phyloP scores from a whole-genome alignment of 2,113 vertebrate genomes.

The Phasianus colchicus region DNA sequence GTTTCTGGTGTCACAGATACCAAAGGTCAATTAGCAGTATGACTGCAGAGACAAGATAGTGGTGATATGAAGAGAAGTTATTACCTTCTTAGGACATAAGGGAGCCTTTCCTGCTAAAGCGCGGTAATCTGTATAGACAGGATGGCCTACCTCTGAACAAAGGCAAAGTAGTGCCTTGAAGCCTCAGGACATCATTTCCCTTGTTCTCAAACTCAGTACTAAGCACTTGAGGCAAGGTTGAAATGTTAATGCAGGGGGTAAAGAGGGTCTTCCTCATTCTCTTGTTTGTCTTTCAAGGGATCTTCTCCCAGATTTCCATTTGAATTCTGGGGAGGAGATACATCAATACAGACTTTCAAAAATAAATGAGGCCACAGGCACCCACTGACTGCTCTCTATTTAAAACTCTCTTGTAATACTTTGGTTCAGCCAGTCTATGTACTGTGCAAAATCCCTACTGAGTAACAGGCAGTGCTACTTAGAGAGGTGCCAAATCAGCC shows the following conservation, averaged over 20 bases:
- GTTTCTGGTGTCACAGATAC: not conserved
- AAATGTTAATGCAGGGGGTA: slow-evolving; percentile 69
- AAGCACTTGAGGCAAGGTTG: slow-evolving; percentile 63
- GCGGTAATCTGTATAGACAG: slow-evolving; percentile 33
- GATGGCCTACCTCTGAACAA: slow-evolving; percentile 58
- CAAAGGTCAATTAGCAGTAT: slow-evolving; percentile 38
- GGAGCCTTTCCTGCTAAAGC: slow-evolving; percentile 31
- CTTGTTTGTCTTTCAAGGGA: slow-evolving; percentile 65
- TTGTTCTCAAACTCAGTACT: slow-evolving; percentile 67
- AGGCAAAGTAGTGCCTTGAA: slow-evolving; percentile 58
- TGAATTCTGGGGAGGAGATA: slow-evolving; percentile 69
- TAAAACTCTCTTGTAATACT: slow-evolving; percentile 61
- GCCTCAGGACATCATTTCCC: slow-evolving; percentile 68
- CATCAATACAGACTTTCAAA: slow-evolving; percentile 69
- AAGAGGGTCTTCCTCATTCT: slow-evolving; percentile 64
- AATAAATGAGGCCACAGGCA: slow-evolving; percentile 70
- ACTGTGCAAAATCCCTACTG: slow-evolving; percentile 59
- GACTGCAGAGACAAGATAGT: slow-evolving; percentile 20
- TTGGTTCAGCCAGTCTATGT: slow-evolving; percentile 58
- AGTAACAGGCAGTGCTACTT: slow-evolving; percentile 41
- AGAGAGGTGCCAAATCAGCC: slow-evolving; percentile 36
- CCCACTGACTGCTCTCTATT: slow-evolving; percentile 65
- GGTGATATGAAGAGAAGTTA: slow-evolving; percentile 18
- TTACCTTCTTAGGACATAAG: slow-evolving; percentile 51
- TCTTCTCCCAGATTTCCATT: slow-evolving; percentile 65